Base-by-base conservation (phyloP, 1,140 invertebrate genomes). In the Dreissena polymorpha region DNA sequence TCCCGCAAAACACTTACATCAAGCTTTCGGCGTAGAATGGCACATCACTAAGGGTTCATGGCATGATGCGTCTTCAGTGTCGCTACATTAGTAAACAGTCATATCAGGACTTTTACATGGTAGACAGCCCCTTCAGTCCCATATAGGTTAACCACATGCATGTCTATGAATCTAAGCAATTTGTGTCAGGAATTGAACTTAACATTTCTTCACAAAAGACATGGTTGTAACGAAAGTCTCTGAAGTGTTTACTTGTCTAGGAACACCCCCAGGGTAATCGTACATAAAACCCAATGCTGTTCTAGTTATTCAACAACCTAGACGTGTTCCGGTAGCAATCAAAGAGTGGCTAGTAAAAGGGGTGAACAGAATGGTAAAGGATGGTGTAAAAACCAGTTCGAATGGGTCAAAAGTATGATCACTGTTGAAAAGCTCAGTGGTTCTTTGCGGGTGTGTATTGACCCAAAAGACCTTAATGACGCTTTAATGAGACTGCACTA, bases 371-470 rank as follows among this genome's bases (percentile, higher is more conserved):
- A 75, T 75, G 73, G 73, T 27, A 12, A 49, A 65, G 27, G 13
- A 29, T 13, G 39, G 27, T 13, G 60, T 75, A 3, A 65, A 63
- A 29, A 27, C 57, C 27, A 64, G 21, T 60, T 55, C 12, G 6
- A 25, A 21, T 75, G 73, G 60, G 73, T 75, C 10, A 75, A 75
- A 25, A 64, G 25, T 29, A 75, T 75, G 60, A 55, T 75, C 21
- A 75, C 73, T 64, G 73, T 75, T 29, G 16, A 29, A 10, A 75
- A 65, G 39, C 73, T 55, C 14, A 64, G 64, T 65, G 57, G 57
- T 27, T 1, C n/a, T 63, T 10, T 64, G 25, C 60, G 73, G 50
- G 64, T 64, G 18, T 75, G 73, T 49, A 27, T 75, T 14, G 73
- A 75, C 39, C 73, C 60, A 50, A 51, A 39, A 49, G 49, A 72